These are phyloP conservation scores for Hapalemur alaotrensis DNA, from an alignment of 2,797 vertebrate genomes.

Conservation along the genomic window DNA sequence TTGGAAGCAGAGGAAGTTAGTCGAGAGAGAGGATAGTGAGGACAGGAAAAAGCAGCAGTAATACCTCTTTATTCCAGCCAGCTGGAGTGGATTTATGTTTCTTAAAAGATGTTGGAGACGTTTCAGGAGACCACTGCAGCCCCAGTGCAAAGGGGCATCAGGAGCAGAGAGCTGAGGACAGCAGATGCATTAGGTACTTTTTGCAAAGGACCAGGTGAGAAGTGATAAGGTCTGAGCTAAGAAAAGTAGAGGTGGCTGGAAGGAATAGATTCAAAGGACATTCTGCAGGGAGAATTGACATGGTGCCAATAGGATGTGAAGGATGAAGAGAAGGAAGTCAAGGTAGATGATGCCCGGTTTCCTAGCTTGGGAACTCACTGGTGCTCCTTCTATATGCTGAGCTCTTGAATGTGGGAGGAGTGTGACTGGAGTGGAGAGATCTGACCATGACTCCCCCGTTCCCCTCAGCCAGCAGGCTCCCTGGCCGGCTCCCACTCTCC, in stretches of 20 bases:
- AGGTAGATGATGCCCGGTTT: too few relatives aligned
- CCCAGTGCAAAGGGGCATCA: too few relatives aligned
- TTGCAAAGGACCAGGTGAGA: background rate
- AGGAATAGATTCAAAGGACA: background rate
- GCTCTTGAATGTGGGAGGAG: background rate
- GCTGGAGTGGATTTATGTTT: background rate
- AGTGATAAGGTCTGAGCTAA: background rate
- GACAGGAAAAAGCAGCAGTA: background rate
- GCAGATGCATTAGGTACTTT: background rate
- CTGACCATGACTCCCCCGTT: rapidly evolving
- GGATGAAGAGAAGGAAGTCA: background rate
- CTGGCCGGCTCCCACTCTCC: too few relatives aligned
- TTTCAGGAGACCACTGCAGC: background rate
- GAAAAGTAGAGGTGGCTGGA: background rate
- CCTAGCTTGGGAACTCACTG: background rate
- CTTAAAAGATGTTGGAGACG: background rate
- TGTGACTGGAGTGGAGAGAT: background rate
- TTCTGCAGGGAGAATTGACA: background rate
- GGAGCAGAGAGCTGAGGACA: background rate
- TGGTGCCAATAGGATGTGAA: rapidly evolving
- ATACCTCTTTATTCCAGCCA: background rate
- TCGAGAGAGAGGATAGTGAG: background rate
- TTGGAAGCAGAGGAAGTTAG: background rate
- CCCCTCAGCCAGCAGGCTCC: background rate
- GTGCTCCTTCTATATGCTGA: background rate